Evolutionary conservation across 37 sponge, comb jelly and placozoan genomes (phyloP).

Genomic region (Eunapius fragilis): DNA sequence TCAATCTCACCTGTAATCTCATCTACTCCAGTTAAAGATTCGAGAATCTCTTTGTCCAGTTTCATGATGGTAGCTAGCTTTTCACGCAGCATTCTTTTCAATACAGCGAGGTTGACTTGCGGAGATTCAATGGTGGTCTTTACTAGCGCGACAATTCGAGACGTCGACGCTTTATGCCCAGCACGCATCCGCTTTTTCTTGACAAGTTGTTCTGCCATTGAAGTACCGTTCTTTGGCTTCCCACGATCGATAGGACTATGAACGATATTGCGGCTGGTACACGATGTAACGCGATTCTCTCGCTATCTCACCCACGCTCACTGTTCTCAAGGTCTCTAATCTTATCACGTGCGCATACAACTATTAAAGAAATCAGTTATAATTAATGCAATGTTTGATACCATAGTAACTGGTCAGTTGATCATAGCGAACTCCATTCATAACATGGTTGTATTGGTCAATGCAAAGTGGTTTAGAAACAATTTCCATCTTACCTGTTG

Average conservation of each 20-base stretch:
- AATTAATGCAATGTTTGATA: too few relatives aligned
- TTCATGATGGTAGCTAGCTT: neutral
- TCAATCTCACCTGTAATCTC: constrained; percentile 37
- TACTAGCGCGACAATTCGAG: neutral
- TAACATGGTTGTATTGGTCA: too few relatives aligned
- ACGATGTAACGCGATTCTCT: neutral
- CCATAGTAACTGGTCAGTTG: too few relatives aligned
- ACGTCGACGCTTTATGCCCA: neutral
- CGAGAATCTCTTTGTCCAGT: neutral
- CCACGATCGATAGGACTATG: neutral
- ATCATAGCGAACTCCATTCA: too few relatives aligned
- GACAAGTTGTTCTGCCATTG: neutral
- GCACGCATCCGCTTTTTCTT: neutral
- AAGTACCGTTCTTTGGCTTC: too few relatives aligned
- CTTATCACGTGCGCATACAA: too few relatives aligned
- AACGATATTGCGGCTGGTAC: neutral
- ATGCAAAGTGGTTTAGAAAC: too few relatives aligned
- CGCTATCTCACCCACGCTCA: neutral
- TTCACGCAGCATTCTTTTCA: neutral
- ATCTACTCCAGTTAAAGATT: neutral
- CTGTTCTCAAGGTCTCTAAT: neutral
- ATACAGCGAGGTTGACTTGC: neutral
- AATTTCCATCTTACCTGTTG: too few relatives aligned
- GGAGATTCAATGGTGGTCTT: neutral
- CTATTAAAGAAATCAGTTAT: too few relatives aligned